Evolutionary conservation across 2,888 invertebrate species (phyloP).

Genomic region (Cataglyphis cursor): DNA sequence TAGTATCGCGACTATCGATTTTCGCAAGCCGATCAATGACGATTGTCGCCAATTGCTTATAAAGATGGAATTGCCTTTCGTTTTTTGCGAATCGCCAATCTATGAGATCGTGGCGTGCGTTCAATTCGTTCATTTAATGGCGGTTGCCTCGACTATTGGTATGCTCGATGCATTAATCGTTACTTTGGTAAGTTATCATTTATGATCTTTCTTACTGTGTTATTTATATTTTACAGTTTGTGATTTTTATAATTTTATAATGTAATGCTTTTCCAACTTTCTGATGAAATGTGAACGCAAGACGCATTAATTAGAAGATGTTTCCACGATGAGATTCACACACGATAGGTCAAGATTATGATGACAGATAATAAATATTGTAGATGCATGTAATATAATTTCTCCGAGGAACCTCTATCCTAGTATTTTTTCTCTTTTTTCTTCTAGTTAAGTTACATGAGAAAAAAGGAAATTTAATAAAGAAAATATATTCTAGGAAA

Average conservation of each 20-base stretch:
- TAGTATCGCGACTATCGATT: slow-evolving; percentile 32
- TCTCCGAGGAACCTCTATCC: background rate
- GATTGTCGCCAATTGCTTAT: slow-evolving; percentile 58
- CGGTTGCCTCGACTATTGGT: slow-evolving; percentile 33
- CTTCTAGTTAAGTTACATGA: background rate
- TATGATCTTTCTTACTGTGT: background rate
- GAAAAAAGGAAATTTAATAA: background rate
- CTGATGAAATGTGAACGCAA: background rate
- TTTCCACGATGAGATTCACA: background rate
- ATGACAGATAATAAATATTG: background rate
- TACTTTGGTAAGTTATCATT: slow-evolving; percentile 60
- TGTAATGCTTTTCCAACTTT: background rate
- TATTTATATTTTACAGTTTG: background rate
- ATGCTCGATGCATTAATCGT: slow-evolving; percentile 61
- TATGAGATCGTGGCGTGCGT: slow-evolving; percentile 53
- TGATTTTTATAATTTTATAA: slow-evolving; percentile 27
- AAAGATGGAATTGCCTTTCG: slow-evolving; percentile 68
- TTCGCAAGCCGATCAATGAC: background rate
- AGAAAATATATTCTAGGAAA: background rate
- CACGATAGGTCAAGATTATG: background rate
- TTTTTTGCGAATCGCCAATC: slow-evolving; percentile 37
- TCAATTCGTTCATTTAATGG: slow-evolving; percentile 59
- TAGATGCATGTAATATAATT: background rate
- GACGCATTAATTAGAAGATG: background rate
- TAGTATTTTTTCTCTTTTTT: background rate